These are phyloP conservation scores for Caenorhabditis remanei DNA, from an alignment of 1,140 invertebrate genomes.

Conservation along the genomic window DNA sequence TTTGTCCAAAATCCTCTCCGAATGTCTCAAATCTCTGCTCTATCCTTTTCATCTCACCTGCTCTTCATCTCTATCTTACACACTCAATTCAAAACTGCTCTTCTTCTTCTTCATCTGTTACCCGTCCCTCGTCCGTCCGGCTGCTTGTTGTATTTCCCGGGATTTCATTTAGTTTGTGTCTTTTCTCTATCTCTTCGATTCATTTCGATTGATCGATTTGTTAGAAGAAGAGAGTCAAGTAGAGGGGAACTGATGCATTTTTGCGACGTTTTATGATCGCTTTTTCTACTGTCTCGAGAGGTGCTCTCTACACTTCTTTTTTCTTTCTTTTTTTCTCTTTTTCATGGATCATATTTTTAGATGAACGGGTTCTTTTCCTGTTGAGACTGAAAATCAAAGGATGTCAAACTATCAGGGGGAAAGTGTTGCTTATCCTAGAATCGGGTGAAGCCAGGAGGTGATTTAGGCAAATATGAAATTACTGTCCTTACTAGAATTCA, in stretches of 20 bases:
- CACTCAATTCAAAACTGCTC: too few relatives aligned
- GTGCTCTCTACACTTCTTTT: not conserved
- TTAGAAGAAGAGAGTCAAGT: not conserved
- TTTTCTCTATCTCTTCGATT: conserved; percentile 20
- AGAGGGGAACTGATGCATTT: not conserved
- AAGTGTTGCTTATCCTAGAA: too few relatives aligned
- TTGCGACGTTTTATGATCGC: conserved; percentile 32
- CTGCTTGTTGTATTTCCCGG: not conserved
- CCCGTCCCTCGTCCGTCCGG: not conserved
- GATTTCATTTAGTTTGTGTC: not conserved
- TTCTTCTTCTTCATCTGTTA: not conserved
- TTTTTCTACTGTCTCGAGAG: not conserved
- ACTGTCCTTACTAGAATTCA: too few relatives aligned
- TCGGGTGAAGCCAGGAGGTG: too few relatives aligned
- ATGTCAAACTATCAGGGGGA: too few relatives aligned
- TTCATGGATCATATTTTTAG: not conserved
- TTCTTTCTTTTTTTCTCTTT: not conserved
- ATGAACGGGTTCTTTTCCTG: not conserved
- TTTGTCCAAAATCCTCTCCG: too few relatives aligned
- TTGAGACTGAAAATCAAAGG: not conserved
- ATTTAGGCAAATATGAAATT: too few relatives aligned
- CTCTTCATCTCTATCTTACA: too few relatives aligned
- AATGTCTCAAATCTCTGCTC: too few relatives aligned
- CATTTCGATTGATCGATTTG: conserved; percentile 46
- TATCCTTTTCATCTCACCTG: too few relatives aligned